Evolutionary conservation across 1,140 invertebrate genomes (phyloP).

Genomic region (Drosophila oshimai): DNA sequence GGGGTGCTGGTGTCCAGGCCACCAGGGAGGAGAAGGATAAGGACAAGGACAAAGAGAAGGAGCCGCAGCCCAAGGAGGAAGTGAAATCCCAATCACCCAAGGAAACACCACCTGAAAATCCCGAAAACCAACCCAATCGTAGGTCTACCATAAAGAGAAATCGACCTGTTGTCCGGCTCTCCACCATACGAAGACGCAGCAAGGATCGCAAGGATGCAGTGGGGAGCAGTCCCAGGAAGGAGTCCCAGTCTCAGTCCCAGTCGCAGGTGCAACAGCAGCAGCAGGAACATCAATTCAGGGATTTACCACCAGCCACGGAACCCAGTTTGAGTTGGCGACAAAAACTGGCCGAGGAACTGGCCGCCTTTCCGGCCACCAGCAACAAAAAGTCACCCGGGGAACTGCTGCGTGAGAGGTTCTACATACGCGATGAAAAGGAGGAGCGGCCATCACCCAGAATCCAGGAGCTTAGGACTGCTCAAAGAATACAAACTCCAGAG

Average conservation of each 20-base stretch:
- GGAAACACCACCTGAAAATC: slow-evolving; percentile 2
- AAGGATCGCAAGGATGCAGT: slow-evolving; percentile 83
- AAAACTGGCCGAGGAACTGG: slow-evolving; percentile 85
- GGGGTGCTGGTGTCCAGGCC: slow-evolving; percentile 53
- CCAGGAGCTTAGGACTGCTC: background rate
- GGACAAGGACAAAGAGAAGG: background rate
- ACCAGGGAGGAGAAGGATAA: slow-evolving; percentile 19
- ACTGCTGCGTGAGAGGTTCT: slow-evolving; percentile 89
- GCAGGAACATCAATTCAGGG: slow-evolving; percentile 60
- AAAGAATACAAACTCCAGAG: background rate
- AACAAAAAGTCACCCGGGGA: slow-evolving; percentile 88
- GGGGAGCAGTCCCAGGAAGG: slow-evolving; percentile 52
- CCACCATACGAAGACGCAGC: slow-evolving; percentile 85
- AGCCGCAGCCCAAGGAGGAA: background rate
- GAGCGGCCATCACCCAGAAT: slow-evolving; percentile 10
- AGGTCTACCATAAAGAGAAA: slow-evolving; percentile 87
- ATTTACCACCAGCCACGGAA: slow-evolving; percentile 57
- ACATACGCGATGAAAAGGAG: slow-evolving; percentile 86
- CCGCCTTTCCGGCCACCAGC: slow-evolving; percentile 50
- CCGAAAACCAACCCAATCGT: slow-evolving; percentile 56
- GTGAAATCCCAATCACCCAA: background rate
- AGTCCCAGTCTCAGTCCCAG: too few species aligned
- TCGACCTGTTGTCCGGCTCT: slow-evolving; percentile 88
- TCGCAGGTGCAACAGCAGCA: background rate
- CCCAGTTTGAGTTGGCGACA: slow-evolving; percentile 84